Evolutionary conservation across 1,140 invertebrate genomes (phyloP), one percentile per base, ranked within the genome.

Genomic region (Physella acuta): DNA sequence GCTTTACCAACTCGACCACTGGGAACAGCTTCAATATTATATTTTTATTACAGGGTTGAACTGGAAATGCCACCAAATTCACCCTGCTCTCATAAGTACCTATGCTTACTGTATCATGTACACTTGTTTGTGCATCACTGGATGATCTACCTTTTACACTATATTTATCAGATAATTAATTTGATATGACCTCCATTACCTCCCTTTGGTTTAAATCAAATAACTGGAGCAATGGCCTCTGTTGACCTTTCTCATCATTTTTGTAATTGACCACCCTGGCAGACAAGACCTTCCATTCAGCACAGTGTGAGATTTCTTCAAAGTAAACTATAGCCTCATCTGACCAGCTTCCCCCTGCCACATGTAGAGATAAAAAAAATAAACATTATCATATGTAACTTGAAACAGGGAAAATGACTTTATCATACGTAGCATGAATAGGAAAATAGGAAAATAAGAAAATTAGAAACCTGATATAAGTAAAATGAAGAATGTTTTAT

Each of bases 301-400:
- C 89, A 58, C 86, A 87, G 80, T 90, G 88, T 31, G 88, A 88
- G 11, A 92, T 84, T 68, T 91, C 88, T 75, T 91, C 89, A 82
- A 94, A 94, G 28, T 84, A 84, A 64, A 90, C 87, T n/a, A 88
- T 88, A 0, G 91, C 90, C 71, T 89, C 87, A 20, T 87, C 83
- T 58, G 87, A 86, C 92, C 92, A 93, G 14, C 73, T 76, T 0
- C 62, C 79, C 44, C 75, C 80, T 39, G 78, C 8, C 26, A 4
- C n/a, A 34, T 16, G 62, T 20, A 62, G 8, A 53, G 53, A 67
- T 3, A 39, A 53, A 44, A 4, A 44, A 8, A 44, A 44, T 44
- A 44, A 44, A 20, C 8, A 11, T 44, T 11, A 20, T 20, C 20
- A 44, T 14, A 26, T n/a, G 3, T 30, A 31, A 30, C 52, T 24